Conservation (phyloP, 1,140 invertebrate genomes). For the Dufourea novaeangliae region DNA sequence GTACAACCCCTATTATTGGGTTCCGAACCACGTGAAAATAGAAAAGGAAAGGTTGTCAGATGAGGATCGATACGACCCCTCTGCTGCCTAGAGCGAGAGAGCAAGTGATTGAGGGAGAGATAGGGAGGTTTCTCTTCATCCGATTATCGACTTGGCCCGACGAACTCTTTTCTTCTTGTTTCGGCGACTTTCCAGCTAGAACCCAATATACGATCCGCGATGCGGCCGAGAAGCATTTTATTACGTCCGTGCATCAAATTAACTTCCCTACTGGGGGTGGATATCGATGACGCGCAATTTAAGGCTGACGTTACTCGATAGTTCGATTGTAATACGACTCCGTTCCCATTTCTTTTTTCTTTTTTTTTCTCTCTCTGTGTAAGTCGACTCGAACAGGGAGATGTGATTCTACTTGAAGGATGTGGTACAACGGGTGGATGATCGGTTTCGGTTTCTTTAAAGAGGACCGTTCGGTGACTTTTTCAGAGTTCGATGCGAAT, state of each 20-base stretch:
- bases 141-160: constrained; percentile 62
- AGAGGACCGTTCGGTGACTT: neutral
- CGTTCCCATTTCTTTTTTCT: neutral
- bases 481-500: no score
- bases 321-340: constrained; percentile 2
- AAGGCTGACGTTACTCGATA: neutral
- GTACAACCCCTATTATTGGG: constrained; percentile 74
- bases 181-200: constrained; percentile 50
- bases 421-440: neutral
- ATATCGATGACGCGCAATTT: constrained; percentile 50
- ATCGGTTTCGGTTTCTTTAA: neutral
- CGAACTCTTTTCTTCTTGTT: constrained; percentile 53
- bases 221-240: constrained; percentile 48
- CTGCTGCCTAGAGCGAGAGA: neutral
- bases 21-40: constrained; percentile 70
- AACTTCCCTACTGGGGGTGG: constrained; percentile 29
- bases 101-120: neutral
- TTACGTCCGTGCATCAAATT: constrained; percentile 49
- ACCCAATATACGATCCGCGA: constrained; percentile 44
- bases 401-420: neutral
- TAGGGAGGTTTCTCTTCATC: constrained; percentile 56
- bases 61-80: constrained; percentile 59
- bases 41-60: constrained; percentile 63
- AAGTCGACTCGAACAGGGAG: neutral
- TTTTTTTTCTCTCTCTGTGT: neutral